Base-by-base conservation (phyloP, 2,113 vertebrate genomes). In the Menura novaehollandiae region DNA sequence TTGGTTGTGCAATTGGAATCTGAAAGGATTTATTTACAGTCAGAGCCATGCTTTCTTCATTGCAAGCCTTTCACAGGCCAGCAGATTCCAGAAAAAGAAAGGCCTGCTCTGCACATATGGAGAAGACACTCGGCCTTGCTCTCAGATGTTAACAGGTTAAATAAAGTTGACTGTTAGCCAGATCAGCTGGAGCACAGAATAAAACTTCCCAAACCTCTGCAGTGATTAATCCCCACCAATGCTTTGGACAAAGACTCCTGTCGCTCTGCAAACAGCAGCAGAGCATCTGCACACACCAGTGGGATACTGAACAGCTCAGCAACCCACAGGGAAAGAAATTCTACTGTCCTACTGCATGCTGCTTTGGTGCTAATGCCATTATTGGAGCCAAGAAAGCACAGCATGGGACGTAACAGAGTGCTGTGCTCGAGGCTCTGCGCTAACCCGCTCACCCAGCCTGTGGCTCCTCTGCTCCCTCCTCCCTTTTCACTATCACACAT, bases 341-440 rank as follows among this genome's bases (percentile, higher is more conserved):
- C 73, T 53, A 28, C 86, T 8, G 2, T 19, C 83, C 75, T 43
- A 8, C 56, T 76, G 73, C 60, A 24, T 0, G 20, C 33, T 81
- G 59, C 86, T 15, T 32, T 62, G 80, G 83, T 62, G 88, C 68
- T 51, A 53, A 58, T 6, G 66, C 69, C 60, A 10, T 39, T 46
- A 22, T 3, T 32, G 27, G 86, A 91, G 76, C 64, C 43, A 46
- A 53, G 76, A 17, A 47, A 73, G 56, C 82, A 53, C 64, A 75
- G 69, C n/a, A 26, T 1, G 17, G 88, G 76, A n/a, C 3, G 0
- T 6, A 74, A 49, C 7, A 37, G 1, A 75, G 53, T 8, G 22
- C 1, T 33, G 47, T 44, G 44, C 86, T 47, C 1, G 0, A 14
- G 56, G 39, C 73, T 91, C 44, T 1, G 7, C 0, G 1, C 51